Percentiles rank a stretch among this genome's conserved stretches.
These are phyloP conservation scores for Prochilodus magdalenae DNA, from an alignment of 2,113 vertebrate species.

Conservation along the genomic window DNA sequence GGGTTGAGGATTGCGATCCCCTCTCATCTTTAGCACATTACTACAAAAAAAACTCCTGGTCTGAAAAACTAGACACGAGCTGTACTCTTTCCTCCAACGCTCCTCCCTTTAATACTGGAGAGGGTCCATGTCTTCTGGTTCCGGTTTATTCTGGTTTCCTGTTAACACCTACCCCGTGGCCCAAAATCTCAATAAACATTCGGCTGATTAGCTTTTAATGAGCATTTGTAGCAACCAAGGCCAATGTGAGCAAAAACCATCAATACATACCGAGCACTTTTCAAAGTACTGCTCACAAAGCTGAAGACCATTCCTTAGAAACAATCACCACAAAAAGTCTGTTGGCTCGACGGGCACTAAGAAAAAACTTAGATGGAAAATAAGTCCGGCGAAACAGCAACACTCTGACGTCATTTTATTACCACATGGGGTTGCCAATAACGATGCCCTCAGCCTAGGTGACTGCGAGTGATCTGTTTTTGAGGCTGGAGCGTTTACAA, in stretches of 20 bases:
- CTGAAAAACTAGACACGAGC: neutral
- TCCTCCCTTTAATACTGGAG: neutral
- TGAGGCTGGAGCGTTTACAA: neutral
- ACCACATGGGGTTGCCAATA: neutral
- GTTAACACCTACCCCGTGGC: neutral
- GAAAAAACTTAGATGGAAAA: neutral
- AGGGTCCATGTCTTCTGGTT: neutral
- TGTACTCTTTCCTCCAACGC: neutral
- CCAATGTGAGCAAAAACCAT: neutral
- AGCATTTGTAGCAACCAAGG: conserved; percentile 20
- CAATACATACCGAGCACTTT: neutral
- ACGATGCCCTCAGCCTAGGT: neutral
- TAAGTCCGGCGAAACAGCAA: neutral
- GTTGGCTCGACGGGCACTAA: neutral
- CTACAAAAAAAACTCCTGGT: conserved; percentile 14
- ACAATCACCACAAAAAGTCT: neutral
- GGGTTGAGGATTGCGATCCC: conserved; percentile 11
- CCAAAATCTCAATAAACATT: neutral
- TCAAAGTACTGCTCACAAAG: neutral
- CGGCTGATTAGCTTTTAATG: conserved; percentile 34
- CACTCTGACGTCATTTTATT: neutral
- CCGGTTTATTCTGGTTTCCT: neutral
- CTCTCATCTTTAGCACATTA: conserved; percentile 8
- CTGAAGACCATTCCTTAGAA: neutral
- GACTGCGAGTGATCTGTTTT: neutral